These are phyloP conservation scores for Alitta virens DNA, from an alignment of 2,888 invertebrate genomes.

Conservation along the genomic window DNA sequence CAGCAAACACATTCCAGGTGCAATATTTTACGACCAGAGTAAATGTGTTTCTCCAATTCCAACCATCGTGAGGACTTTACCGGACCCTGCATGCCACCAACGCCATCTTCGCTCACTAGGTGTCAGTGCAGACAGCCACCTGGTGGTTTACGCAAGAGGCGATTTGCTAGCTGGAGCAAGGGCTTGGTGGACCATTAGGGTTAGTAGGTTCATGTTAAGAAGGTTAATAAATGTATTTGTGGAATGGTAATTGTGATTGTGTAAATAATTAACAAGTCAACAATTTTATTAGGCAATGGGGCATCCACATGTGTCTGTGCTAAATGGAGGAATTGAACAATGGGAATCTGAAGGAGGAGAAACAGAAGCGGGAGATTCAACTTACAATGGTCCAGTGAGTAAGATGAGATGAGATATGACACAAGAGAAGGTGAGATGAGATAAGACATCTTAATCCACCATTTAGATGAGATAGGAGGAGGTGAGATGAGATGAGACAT, in stretches of 20 bases:
- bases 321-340: conserved; percentile 4
- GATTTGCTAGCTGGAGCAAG: conserved; percentile 13
- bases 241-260: too few relatives aligned
- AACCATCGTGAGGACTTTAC: conserved; percentile 9
- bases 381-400: too few relatives aligned
- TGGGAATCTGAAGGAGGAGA: conserved; percentile 7
- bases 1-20: conserved; percentile 22
- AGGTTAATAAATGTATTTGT: too few relatives aligned
- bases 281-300: conserved; percentile 9
- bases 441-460: too few relatives aligned
- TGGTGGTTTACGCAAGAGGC: conserved; percentile 18
- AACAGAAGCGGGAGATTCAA: neutral
- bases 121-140: conserved; percentile 14
- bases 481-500: too few relatives aligned
- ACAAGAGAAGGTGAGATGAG: too few relatives aligned
- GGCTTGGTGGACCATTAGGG: conserved; percentile 20
- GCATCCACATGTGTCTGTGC: conserved; percentile 6
- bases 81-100: conserved; percentile 10
- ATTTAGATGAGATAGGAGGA: too few relatives aligned
- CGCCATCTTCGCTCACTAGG: conserved; percentile 14
- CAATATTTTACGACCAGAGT: conserved; percentile 17
- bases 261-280: too few relatives aligned
- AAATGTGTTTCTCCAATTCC: conserved; percentile 15
- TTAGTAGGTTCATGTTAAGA: too few relatives aligned
- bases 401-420: too few relatives aligned